Base-by-base conservation (phyloP, 2,888 invertebrate species). In the Blastobasis lacticolella region DNA sequence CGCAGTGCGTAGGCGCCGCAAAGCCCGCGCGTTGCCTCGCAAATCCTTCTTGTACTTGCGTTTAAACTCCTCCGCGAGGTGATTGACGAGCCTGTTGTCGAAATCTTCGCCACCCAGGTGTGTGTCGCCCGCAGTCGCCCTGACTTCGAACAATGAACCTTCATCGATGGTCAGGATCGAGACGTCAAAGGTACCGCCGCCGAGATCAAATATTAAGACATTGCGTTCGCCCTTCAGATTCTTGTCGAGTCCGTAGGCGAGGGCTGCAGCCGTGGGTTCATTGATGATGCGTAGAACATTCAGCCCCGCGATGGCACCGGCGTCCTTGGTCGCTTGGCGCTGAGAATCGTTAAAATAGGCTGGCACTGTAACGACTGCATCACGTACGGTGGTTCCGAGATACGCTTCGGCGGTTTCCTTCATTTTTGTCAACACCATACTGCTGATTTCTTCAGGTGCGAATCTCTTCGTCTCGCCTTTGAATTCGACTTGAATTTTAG, bases 241-340 rank as follows among this genome's bases (percentile, higher is more conserved):
- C 64, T 91, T 92, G 67, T 92, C 91, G 40, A 92, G 83, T 1
- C 94, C 94, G 69, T 94, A 93, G 5, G 93, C 93, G 50, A 94
- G 81, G 36, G 92, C 91, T 6, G 93, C 94, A 4, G 92, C 93
- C 6, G 94, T 94, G 5, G 95, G 95, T 71, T 95, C 95, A 74
- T 94, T 94, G 67, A 95, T 94, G 63, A 96, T 95, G 55, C 95
- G 90, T 38, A 96, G 81, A 6, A 96, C 94, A 71, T 95, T 95
- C 46, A 96, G 77, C 7, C 94, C 94, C 45, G 93, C 91, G 63
- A 92, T 92, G 37, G 86, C 89, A 4, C 95, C 95, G n/a, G 95
- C 95, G 75, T 95, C 95, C 73, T 95, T 95, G 5, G 95, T 95
- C 53, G 93, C 93, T 73, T 93, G 93, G 0, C 93, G 86, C 66